Percentiles rank a stretch among this genome's conserved stretches.
Conservation (phyloP, 2,888 invertebrate species). For the Cheiracanthium punctorium region DNA sequence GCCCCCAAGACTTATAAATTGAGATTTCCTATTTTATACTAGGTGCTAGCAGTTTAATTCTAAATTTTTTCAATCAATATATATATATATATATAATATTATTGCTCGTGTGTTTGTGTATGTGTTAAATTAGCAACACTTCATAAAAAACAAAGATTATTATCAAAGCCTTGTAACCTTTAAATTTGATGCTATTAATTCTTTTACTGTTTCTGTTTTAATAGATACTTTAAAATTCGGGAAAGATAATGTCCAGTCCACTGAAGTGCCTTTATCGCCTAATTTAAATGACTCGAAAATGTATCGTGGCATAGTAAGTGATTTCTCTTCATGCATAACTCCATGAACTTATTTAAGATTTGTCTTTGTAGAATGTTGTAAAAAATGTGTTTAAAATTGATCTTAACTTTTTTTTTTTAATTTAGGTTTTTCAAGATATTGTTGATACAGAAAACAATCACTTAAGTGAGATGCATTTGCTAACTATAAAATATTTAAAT, state of each 20-base stretch:
- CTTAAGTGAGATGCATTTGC: slow-evolving; percentile 90
- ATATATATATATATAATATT: too few species aligned
- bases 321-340: not conserved
- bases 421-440: slow-evolving; percentile 86
- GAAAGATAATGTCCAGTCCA: slow-evolving; percentile 36
- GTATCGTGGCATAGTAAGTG: slow-evolving; percentile 64
- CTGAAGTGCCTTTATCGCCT: slow-evolving; percentile 58
- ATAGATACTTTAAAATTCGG: slow-evolving; percentile 66
- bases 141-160: too few species aligned
- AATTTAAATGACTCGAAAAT: slow-evolving; percentile 57
- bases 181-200: too few species aligned
- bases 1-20: too few species aligned
- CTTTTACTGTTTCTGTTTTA: not conserved
- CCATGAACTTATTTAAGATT: not conserved
- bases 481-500: slow-evolving; percentile 88
- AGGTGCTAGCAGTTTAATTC: too few species aligned
- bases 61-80: too few species aligned
- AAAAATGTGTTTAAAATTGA: not conserved
- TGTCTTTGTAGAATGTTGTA: not conserved
- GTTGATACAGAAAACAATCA: slow-evolving; percentile 94
- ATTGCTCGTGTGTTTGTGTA: too few species aligned
- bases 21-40: too few species aligned
- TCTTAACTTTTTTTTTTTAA: not conserved
- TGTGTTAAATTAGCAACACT: too few species aligned
- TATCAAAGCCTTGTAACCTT: too few species aligned